Base-by-base conservation (phyloP, 2,113 vertebrate species). In the Sporophila hypoxantha region DNA sequence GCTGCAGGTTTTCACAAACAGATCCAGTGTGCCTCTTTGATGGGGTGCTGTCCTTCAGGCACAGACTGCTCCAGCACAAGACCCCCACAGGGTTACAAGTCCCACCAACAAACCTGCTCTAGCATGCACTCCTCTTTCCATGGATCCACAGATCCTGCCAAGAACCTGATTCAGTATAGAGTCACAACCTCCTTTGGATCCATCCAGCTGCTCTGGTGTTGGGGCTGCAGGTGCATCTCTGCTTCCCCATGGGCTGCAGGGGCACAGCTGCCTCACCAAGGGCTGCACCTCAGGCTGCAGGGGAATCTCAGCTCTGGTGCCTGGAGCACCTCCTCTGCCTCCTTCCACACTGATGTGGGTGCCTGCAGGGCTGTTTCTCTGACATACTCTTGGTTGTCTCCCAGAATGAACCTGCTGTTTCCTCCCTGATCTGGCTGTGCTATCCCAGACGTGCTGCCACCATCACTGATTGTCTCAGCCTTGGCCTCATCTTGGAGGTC, bases 251-350 rank as follows among this genome's bases (percentile, higher is more conserved):
- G 34, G 30, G 8, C n/a, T 46, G 29, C 59, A 53, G 52, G 8
- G 15, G 1, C 20, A 52, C 44, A 41, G 37, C 25, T 77, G 29
- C 14, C 14, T 39, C 59, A 34, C 10, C 37, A 27, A 17, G 12
- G 22, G 3, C 70, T 82, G n/a, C 7, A 26, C 25, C 14, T 4
- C 0, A 0, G 29, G n/a, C 39, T 47, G 26, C 30, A n/a, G 16
- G 26, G 16, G 5, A 47, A 49, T 29, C 6, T 10, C 73, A 15
- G 10, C 18, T 61, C 16, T 0, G 0, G 6, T 29, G 32, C 14
- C 41, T 61, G 47, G 4, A 49, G 27, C 26, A 55, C 7, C 18
- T 77, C 10, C 13, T 60, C 14, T 10, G 6, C 9, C 13, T 23
- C 26, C 12, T 65, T 59, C 65, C 37, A 7, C 46, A 23, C 30